phyloP scores from a whole-genome alignment of 2,888 invertebrate species.

The Coremacera marginata region DNA sequence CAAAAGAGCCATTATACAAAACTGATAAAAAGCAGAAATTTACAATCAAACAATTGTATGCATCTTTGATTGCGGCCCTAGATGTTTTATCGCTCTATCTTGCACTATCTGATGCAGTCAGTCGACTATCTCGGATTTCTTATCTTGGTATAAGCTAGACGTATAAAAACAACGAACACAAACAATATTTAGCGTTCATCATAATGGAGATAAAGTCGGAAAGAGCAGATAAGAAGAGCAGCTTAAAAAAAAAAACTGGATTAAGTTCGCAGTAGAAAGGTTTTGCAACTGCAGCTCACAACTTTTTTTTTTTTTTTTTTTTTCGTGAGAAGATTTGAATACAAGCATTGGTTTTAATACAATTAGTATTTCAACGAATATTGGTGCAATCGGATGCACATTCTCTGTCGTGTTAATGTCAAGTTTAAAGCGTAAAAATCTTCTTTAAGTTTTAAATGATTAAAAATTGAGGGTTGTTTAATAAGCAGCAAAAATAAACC shows the following conservation, averaged over 20 bases:
- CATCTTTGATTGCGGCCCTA: no score
- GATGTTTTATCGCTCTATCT: no score
- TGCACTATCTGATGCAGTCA: background rate
- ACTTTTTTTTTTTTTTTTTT: background rate
- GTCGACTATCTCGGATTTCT: background rate
- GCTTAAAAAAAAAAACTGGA: background rate
- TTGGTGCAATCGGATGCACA: background rate
- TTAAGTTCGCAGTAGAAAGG: background rate
- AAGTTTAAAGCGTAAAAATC: background rate
- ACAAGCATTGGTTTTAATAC: no score
- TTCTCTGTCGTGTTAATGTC: background rate
- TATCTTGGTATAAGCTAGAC: background rate
- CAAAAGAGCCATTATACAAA: no score
- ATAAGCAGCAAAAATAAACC: no score
- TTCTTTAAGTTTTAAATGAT: no score
- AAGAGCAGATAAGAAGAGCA: conserved; percentile 14
- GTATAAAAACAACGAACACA: conserved; percentile 1
- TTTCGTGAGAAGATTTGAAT: background rate
- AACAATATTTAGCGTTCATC: background rate
- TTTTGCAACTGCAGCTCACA: conserved; percentile 12
- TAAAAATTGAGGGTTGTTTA: no score
- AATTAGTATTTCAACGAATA: background rate
- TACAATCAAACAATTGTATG: no score
- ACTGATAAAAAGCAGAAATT: no score
- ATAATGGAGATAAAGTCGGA: conserved; percentile 2